These are phyloP conservation scores for Hoplostethus mediterraneus DNA, from an alignment of 2,797 vertebrate species.

Conservation along the genomic window DNA sequence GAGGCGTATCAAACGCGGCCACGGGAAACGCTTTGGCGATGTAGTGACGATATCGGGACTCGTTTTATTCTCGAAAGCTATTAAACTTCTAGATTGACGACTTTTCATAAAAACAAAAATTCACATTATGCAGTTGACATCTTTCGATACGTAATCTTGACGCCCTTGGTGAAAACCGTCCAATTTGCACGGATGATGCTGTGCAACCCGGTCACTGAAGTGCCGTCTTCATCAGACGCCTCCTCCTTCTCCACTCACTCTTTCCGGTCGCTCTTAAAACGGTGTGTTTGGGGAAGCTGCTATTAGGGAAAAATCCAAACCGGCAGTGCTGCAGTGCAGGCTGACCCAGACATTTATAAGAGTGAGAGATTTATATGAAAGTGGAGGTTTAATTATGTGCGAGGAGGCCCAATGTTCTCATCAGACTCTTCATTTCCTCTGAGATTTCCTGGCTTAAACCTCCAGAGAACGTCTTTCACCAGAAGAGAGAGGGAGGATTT, in stretches of 20 bases:
- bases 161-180: slow-evolving; percentile 28
- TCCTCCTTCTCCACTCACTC: not conserved
- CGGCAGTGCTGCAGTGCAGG: not conserved
- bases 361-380: slow-evolving; percentile 19
- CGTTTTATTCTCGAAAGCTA: slow-evolving; percentile 35
- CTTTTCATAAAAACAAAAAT: not conserved
- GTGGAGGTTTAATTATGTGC: slow-evolving; percentile 15
- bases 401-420: slow-evolving; percentile 6
- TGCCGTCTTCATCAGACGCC: not conserved
- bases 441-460: slow-evolving; percentile 5
- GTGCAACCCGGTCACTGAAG: not conserved
- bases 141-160: slow-evolving; percentile 37
- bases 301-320: not conserved
- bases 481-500: not conserved
- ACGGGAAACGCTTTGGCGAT: slow-evolving; percentile 28
- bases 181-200: not conserved
- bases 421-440: slow-evolving; percentile 16
- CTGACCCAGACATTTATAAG: slow-evolving; percentile 14
- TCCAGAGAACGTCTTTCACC: not conserved
- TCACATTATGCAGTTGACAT: slow-evolving; percentile 44
- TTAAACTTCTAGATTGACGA: slow-evolving; percentile 36
- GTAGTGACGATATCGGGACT: slow-evolving; percentile 38
- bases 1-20: slow-evolving; percentile 33
- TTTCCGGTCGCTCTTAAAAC: not conserved
- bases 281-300: not conserved